A percentile compares a stretch with the other conserved stretches of the same genome.
Evolutionary conservation across 2,113 vertebrate species (phyloP).

Genomic region (Phyllopteryx taeniolatus): DNA sequence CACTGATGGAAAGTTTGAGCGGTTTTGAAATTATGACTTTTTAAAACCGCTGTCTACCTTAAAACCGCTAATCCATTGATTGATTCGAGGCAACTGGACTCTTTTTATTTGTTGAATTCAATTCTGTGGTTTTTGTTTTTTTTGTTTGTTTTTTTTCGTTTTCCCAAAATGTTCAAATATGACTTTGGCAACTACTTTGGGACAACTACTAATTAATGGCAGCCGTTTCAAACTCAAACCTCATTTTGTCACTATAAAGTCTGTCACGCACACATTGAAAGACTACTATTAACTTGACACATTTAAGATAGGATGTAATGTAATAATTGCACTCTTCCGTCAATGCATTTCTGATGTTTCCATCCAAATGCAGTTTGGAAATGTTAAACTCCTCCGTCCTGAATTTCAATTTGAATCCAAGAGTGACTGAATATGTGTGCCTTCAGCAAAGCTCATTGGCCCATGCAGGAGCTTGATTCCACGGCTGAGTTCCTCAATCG

Average conservation of each 20-base stretch:
- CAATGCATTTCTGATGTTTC: neutral
- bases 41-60: too few species aligned
- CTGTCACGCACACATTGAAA: too few species aligned
- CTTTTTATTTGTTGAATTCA: neutral
- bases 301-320: neutral
- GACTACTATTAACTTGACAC: neutral
- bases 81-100: neutral
- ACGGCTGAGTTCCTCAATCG: conserved; percentile 6
- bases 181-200: too few species aligned
- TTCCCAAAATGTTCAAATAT: too few species aligned
- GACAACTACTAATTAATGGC: too few species aligned
- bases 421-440: neutral
- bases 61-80: too few species aligned
- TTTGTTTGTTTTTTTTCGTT: too few species aligned
- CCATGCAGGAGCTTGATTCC: neutral
- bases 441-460: neutral
- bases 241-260: neutral
- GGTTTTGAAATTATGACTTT: too few species aligned
- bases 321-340: neutral
- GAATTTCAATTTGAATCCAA: neutral
- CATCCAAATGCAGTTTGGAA: neutral
- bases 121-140: neutral
- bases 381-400: neutral
- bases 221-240: neutral
- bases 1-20: too few species aligned